Conservation (phyloP, 1,140 invertebrate genomes). For the Platyscapa corneri region DNA sequence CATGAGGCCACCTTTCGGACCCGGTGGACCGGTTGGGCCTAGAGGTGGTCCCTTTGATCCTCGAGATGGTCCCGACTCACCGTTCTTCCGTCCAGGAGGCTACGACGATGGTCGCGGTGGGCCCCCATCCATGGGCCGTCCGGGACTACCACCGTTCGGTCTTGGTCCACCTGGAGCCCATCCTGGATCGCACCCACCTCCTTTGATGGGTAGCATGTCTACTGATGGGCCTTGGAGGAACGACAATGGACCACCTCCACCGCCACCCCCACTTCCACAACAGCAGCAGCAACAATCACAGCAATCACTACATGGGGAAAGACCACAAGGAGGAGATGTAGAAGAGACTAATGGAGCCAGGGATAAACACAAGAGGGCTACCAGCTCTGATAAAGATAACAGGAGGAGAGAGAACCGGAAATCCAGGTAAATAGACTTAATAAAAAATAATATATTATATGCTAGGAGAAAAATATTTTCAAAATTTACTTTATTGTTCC, state of each 20-base stretch:
- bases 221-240: constrained; percentile 18
- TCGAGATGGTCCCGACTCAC: constrained; percentile 60
- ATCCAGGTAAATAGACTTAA: constrained; percentile 28
- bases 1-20: constrained; percentile 66
- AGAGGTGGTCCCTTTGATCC: constrained; percentile 30
- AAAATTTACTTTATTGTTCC: no score
- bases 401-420: constrained; percentile 47
- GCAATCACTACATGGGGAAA: not conserved
- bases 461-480: no score
- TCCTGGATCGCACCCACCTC: constrained; percentile 41
- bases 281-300: constrained; percentile 43
- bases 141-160: constrained; percentile 65
- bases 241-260: constrained; percentile 26
- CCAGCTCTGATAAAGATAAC: constrained; percentile 35
- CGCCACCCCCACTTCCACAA: constrained; percentile 4
- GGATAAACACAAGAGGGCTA: constrained; percentile 20
- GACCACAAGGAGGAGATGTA: constrained; percentile 32
- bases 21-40: constrained; percentile 23
- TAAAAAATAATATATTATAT: no score
- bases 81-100: constrained; percentile 57
- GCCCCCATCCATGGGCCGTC: constrained; percentile 56
- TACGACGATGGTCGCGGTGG: constrained; percentile 70
- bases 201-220: constrained; percentile 50
- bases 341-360: not conserved
- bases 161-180: constrained; percentile 48